Conservation (phyloP, 2,797 vertebrate genomes). For the Synanceia verrucosa region DNA sequence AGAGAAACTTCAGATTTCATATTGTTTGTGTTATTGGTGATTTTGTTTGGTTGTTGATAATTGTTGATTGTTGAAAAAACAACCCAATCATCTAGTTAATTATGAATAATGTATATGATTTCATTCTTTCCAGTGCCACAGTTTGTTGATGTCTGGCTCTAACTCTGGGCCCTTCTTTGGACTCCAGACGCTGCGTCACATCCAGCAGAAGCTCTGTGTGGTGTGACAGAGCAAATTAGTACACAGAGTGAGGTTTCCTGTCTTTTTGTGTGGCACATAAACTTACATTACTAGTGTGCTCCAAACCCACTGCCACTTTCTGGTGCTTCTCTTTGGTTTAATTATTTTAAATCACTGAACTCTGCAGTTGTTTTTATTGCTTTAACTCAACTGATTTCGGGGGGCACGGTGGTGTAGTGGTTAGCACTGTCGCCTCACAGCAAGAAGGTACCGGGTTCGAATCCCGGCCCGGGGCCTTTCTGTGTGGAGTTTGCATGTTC, state of each 20-base stretch:
- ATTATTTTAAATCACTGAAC: not conserved
- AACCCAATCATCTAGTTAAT: not conserved
- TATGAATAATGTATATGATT: not conserved
- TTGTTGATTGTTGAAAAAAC: too few relatives aligned
- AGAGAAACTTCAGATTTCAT: not conserved
- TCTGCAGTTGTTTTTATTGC: not conserved
- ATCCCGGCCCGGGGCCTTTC: too few relatives aligned
- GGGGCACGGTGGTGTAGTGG: too few relatives aligned
- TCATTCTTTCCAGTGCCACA: not conserved
- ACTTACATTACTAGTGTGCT: constrained; percentile 1
- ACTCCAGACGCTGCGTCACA: constrained; percentile 20
- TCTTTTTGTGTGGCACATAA: constrained; percentile 26
- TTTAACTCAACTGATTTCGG: too few relatives aligned
- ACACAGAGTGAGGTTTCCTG: constrained; percentile 31
- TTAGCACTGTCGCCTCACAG: too few relatives aligned
- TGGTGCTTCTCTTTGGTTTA: not conserved
- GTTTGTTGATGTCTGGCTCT: not conserved
- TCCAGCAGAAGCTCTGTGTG: constrained; percentile 34
- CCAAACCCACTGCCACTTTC: not conserved
- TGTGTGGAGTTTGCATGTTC: too few relatives aligned
- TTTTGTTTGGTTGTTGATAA: not conserved
- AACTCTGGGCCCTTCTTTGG: not conserved
- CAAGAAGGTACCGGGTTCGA: too few relatives aligned
- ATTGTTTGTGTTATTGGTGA: not conserved
- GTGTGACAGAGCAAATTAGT: constrained; percentile 35